Conservation (phyloP, 2,113 vertebrate species). For the Dromiciops gliroides region DNA sequence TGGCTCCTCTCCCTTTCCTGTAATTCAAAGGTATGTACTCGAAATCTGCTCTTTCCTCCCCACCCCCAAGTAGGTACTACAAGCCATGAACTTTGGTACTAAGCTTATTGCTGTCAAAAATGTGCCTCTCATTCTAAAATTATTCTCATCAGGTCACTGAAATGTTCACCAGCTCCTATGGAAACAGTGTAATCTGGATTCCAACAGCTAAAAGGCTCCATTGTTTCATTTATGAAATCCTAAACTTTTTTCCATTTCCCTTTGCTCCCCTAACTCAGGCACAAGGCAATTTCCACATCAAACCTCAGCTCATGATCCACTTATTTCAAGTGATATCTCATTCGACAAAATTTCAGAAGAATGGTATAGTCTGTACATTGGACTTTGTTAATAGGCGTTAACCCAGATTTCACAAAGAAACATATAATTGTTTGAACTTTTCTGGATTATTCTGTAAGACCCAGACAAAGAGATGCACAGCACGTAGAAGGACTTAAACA, state of each 20-base stretch:
- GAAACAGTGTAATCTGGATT: constrained; percentile 4
- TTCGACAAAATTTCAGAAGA: neutral
- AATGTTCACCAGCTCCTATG: neutral
- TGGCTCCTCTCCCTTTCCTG: neutral
- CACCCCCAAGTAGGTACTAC: neutral
- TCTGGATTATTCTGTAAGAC: neutral
- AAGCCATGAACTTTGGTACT: neutral
- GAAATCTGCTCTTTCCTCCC: neutral
- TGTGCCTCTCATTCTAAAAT: neutral
- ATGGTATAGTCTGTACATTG: neutral
- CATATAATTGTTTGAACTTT: too few species aligned
- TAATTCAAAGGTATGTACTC: constrained; percentile 10
- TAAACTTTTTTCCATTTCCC: neutral
- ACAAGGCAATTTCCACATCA: too few species aligned
- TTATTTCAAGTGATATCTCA: neutral
- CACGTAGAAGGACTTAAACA: neutral
- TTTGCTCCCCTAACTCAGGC: constrained; percentile 6
- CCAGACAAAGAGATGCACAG: neutral
- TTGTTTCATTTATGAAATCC: neutral
- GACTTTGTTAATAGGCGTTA: neutral
- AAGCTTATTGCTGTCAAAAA: neutral
- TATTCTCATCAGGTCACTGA: constrained; percentile 5
- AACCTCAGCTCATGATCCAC: neutral
- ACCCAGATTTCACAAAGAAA: neutral
- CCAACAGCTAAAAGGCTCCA: neutral